These are phyloP conservation scores for Thamnophis sirtalis DNA, from an alignment of 2,113 vertebrate genomes.

Conservation along the genomic window DNA sequence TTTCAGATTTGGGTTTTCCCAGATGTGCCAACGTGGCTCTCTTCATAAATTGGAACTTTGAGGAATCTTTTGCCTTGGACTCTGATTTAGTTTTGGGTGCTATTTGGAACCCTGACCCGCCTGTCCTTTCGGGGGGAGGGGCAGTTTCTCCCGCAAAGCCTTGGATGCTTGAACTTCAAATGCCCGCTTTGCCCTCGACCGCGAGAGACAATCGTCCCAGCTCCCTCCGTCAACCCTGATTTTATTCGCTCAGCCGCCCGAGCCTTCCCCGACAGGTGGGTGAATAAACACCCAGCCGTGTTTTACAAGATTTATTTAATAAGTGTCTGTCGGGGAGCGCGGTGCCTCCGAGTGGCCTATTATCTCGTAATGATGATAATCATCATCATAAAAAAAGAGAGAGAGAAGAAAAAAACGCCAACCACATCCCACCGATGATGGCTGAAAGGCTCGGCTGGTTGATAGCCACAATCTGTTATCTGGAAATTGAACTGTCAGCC, in stretches of 20 bases:
- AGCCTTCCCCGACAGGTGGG: conserved; percentile 66
- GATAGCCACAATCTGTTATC: conserved; percentile 91
- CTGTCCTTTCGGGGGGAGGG: too few species aligned
- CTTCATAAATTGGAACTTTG: too few species aligned
- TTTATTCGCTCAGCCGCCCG: conserved; percentile 46
- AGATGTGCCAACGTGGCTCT: too few species aligned
- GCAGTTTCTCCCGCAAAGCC: too few species aligned
- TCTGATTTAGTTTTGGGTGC: too few species aligned
- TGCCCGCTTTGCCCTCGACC: background rate
- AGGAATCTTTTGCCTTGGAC: too few species aligned
- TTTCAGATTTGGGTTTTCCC: too few species aligned
- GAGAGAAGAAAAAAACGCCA: too few species aligned
- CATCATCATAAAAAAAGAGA: background rate
- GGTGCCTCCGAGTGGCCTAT: conserved; percentile 65
- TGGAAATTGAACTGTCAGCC: conserved; percentile 98
- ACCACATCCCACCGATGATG: conserved; percentile 14
- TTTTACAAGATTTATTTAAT: conserved; percentile 74
- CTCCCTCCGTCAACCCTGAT: conserved; percentile 32
- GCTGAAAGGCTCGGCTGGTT: conserved; percentile 65
- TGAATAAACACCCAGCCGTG: conserved; percentile 45
- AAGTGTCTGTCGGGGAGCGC: conserved; percentile 55
- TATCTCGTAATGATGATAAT: conserved; percentile 72
- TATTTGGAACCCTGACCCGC: too few species aligned
- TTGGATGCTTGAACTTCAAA: too few species aligned
- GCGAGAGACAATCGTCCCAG: conserved; percentile 6